Evolutionary conservation across 2,797 vertebrate species (phyloP), one percentile per base, ranked within the genome.

Genomic region (Microtus californicus): DNA sequence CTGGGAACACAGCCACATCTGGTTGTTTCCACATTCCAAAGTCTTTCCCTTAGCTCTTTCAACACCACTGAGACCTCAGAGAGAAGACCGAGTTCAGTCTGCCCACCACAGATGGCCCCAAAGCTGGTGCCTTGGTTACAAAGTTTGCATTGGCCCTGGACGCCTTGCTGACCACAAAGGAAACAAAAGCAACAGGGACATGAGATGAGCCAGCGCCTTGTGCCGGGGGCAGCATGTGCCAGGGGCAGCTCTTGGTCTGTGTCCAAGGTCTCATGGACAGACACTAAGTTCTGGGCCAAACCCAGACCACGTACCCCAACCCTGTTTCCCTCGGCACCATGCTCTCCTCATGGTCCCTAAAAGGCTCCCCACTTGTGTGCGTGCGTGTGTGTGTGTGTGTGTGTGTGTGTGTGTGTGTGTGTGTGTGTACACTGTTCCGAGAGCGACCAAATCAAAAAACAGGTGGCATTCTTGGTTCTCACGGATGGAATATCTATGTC

Each of bases 71-170:
- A 21, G 7, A 21, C 21, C 15, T 65, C 81, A 67, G 76, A 13
- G 45, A 69, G 31, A 0, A 3, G 1, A 29, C 19, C 0, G 0
- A 0, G 6, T 14, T 27, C 5, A 2, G 17, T 59, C 51, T 17
- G 10, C 17, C 2, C 29, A 5, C 31, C 6, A 11, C 54, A 45
- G 34, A 40, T 0, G 14, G 23, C 34, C 74, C 43, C 37, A 5
- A 8, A 5, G 1, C 9, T 3, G 0, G 5, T 0, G 0, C 37
- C 59, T 91, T 25, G 1, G 40, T 23, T 40, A 34, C 61, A 78
- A 71, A 34, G 65, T 29, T 0, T 5, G 17, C 74, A 15, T 48
- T 51, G 1, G 8, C 9, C 73, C 69, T 15, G 40, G 61, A 40
- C n/a, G 5, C 87, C 40, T 90, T 21, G 10, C 51, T 14, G 76